Percentiles rank a stretch among this genome's conserved stretches.
Evolutionary conservation across 2,113 vertebrate genomes (phyloP).

Genomic region (Bungarus multicinctus): DNA sequence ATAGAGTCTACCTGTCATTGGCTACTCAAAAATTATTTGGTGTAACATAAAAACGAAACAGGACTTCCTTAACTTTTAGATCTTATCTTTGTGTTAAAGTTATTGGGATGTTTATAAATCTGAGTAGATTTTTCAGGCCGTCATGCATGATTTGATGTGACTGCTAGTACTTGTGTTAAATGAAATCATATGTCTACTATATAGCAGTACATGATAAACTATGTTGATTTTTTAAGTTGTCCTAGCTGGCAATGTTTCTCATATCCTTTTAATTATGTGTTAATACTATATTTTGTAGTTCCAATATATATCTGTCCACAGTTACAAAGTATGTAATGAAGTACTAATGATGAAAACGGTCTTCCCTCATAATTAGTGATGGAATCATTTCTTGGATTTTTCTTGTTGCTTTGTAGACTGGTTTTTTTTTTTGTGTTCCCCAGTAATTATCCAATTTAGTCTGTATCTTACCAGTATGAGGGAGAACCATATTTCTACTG

Average conservation of each 20-base stretch:
- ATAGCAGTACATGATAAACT: background rate
- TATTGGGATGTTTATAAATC: background rate
- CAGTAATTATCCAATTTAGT: background rate
- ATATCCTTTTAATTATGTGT: background rate
- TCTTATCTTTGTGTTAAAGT: background rate
- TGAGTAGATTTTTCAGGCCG: background rate
- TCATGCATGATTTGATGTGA: background rate
- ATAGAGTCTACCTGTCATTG: background rate
- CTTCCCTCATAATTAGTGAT: background rate
- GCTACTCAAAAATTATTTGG: background rate
- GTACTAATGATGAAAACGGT: background rate
- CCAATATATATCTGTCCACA: background rate
- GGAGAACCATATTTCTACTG: background rate
- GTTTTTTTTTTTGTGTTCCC: background rate
- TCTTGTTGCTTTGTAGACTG: background rate
- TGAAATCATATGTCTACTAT: background rate
- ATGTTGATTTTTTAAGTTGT: background rate
- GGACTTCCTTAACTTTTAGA: background rate
- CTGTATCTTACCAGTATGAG: background rate
- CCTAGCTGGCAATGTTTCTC: background rate
- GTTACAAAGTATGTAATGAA: background rate
- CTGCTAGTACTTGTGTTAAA: background rate
- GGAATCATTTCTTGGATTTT: background rate
- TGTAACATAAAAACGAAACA: background rate
- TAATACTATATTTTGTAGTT: background rate